A percentile compares a stretch with the other conserved stretches of the same genome.
These are phyloP conservation scores for Cotesia vestalis DNA, from an alignment of 1,140 invertebrate genomes.

Conservation along the genomic window DNA sequence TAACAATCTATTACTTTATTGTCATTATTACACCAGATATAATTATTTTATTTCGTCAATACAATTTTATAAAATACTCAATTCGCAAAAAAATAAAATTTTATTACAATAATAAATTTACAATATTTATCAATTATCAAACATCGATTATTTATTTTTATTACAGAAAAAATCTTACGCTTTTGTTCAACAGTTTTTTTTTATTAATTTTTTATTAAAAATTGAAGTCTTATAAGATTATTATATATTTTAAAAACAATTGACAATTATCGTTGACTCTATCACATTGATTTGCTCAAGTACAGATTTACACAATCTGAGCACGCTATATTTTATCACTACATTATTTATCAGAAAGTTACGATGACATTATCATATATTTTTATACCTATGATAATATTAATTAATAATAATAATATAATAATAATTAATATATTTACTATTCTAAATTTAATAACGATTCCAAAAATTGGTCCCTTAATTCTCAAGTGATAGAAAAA, in stretches of 20 bases:
- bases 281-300: constrained; percentile 26
- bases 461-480: no score
- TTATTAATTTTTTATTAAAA: not conserved
- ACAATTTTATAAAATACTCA: no score
- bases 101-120: no score
- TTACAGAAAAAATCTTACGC: no score
- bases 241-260: constrained; percentile 9
- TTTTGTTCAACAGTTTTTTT: not conserved
- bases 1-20: constrained; percentile 17
- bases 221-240: constrained; percentile 14
- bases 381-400: constrained; percentile 12
- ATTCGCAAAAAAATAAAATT: no score
- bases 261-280: constrained; percentile 29
- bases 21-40: constrained; percentile 13
- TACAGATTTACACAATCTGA: constrained; percentile 22
- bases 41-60: not conserved
- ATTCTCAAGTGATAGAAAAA: no score
- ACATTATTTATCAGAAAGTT: constrained; percentile 14
- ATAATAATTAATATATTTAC: no score
- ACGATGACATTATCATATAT: not conserved
- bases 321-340: constrained; percentile 19
- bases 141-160: no score
- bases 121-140: no score
- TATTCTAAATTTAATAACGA: no score
- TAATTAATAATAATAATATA: not conserved